These are phyloP conservation scores for Progne subis DNA, from an alignment of 2,113 vertebrate species.

Conservation along the genomic window DNA sequence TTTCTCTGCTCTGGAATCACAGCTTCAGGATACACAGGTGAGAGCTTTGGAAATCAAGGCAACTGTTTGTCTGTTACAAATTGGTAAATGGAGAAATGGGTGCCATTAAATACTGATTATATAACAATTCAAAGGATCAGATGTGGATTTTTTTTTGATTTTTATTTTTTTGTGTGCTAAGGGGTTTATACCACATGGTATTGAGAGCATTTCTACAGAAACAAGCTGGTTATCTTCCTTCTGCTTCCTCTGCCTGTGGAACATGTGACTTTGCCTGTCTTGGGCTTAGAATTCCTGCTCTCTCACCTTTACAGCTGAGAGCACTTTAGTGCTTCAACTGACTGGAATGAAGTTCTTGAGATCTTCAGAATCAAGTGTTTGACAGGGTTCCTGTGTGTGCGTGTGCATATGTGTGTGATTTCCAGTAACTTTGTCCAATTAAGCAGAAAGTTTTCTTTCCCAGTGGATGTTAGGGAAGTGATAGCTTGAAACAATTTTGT, in stretches of 20 bases:
- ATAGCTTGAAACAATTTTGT: neutral
- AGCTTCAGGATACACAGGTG: conserved; percentile 96
- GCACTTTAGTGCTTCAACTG: neutral
- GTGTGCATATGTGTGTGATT: neutral
- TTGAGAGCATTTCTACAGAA: neutral
- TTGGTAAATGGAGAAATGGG: neutral
- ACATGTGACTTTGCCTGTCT: neutral
- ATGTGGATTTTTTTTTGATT: neutral
- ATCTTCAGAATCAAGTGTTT: neutral
- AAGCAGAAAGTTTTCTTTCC: neutral
- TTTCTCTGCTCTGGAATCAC: conserved; percentile 89
- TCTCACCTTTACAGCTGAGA: neutral
- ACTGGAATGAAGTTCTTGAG: neutral
- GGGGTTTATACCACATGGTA: neutral
- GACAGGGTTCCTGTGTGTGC: neutral
- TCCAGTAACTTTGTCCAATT: neutral
- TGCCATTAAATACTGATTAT: neutral
- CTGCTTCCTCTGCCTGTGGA: neutral
- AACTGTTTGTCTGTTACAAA: neutral
- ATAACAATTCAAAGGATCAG: neutral
- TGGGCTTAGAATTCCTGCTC: neutral
- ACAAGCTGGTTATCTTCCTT: neutral
- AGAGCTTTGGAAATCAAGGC: neutral
- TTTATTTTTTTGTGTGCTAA: neutral
- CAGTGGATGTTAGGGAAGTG: neutral